Evolutionary conservation across 64 coral and sea anemone species (phyloP), one percentile per base, ranked within the genome.

Genomic region (Acropora yongei): DNA sequence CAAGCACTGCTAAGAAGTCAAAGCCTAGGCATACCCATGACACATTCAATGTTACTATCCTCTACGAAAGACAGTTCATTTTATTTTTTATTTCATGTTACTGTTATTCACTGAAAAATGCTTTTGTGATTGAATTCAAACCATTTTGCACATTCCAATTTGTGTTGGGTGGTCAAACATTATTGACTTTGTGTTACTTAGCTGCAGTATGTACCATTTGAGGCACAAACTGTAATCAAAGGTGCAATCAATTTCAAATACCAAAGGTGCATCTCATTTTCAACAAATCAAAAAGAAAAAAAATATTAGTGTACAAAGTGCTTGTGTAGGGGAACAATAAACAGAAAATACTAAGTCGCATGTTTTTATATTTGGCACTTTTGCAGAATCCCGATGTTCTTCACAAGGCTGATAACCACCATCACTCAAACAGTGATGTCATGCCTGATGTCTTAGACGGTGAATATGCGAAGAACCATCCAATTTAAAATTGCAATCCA

Each of bases 381-480:
- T 68, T 47, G 2, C 83, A 86, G 63, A 61, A 86, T 43, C 83
- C 83, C 11, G 83, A 86, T 86, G 83, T 86, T 39, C 66, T 61
- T 0, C 16, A 47, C 8, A 63, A 90, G 88, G 88, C 80, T 49
- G 45, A 80, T 47, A 60, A 90, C 67, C 76, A 76, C 40, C 88
- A 90, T 78, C 57, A 66, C 57, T 66, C 40, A 47, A 80, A 44
- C 46, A 77, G 80, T 90, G 88, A 77, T 39, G 48, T 65, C n/a
- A 46, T 90, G 74, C 77, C 57, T 79, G 88, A 90, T 78, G 77
- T 79, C 3, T 90, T 76, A 41, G 88, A 80, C 68, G 88, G 88
- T 69, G 42, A 63, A 78, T 60, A 58, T 44, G 77, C 68, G 19
- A 20, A 91, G 79, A 69, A 75, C 41, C 89, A 91, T 40, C 89